These are phyloP conservation scores for Drepanosiphum platanoidis DNA, from an alignment of 2,888 invertebrate species.

Conservation along the genomic window DNA sequence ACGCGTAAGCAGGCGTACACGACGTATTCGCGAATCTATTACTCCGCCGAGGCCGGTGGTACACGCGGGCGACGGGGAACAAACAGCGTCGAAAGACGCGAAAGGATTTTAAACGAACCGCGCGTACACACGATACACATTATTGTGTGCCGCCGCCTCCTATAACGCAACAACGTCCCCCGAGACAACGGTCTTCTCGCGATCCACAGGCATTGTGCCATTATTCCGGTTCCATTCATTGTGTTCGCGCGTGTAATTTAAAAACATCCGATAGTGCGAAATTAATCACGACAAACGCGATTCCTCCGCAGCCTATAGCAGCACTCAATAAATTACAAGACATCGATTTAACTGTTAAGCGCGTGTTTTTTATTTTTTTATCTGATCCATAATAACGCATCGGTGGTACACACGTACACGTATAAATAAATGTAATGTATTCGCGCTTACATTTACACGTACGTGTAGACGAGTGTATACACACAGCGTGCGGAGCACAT, in stretches of 20 bases:
- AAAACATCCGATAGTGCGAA: conserved; percentile 31
- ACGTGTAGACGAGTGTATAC: background rate
- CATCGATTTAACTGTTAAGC: conserved; percentile 43
- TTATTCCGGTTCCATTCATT: conserved; percentile 38
- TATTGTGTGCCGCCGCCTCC: too few relatives aligned
- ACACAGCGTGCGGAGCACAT: background rate
- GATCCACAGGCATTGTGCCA: conserved; percentile 4
- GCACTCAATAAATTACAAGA: conserved; percentile 48
- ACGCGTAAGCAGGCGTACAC: too few relatives aligned
- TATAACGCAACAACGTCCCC: background rate
- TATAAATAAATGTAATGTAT: background rate
- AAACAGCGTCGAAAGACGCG: background rate
- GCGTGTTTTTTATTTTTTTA: conserved; percentile 36
- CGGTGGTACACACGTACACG: background rate
- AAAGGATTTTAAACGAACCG: background rate
- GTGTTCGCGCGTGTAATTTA: background rate
- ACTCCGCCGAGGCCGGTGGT: too few relatives aligned
- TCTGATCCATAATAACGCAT: conserved; percentile 35
- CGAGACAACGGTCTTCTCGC: background rate
- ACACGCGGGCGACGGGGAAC: background rate
- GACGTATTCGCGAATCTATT: too few relatives aligned
- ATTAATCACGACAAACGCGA: conserved; percentile 54
- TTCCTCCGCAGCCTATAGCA: background rate
- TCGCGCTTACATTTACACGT: background rate
- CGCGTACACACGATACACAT: background rate